Percentiles rank a stretch among this genome's conserved stretches.
Evolutionary conservation across 2,797 vertebrate genomes (phyloP).

Genomic region (Peromyscus attwateri): DNA sequence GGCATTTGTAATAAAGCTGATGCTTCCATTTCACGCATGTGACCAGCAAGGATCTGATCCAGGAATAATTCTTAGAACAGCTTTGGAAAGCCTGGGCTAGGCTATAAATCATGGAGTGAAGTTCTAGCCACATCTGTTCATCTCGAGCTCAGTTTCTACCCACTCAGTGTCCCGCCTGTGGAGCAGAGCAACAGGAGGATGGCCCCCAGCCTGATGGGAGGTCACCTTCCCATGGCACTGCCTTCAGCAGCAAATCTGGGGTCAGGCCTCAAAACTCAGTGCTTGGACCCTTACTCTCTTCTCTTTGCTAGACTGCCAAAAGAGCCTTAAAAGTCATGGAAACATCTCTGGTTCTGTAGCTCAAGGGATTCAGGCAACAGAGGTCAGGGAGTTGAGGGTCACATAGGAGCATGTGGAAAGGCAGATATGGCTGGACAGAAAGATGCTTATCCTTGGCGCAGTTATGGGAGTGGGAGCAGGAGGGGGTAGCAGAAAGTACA

Average conservation of each 20-base stretch:
- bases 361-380: conserved; percentile 69
- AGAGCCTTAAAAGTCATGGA: conserved; percentile 77
- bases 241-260: conserved; percentile 27
- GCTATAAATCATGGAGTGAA: conserved; percentile 70
- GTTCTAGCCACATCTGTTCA: conserved; percentile 50
- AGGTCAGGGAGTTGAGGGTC: conserved; percentile 64
- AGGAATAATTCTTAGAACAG: conserved; percentile 71
- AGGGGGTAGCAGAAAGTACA: neutral
- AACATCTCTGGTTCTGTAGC: conserved; percentile 73
- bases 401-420: neutral
- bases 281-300: conserved; percentile 50
- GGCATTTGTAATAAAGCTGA: conserved; percentile 67
- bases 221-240: conserved; percentile 77
- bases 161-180: neutral
- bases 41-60: conserved; percentile 72
- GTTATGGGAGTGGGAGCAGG: neutral
- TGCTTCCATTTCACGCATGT: conserved; percentile 75
- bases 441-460: conserved; percentile 16
- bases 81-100: conserved; percentile 64
- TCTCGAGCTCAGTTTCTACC: conserved; percentile 61
- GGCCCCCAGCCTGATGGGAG: conserved; percentile 3
- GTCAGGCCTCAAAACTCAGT: conserved; percentile 50
- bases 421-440: conserved; percentile 34
- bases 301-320: conserved; percentile 60
- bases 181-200: conserved; percentile 27